Evolutionary conservation across 2,888 invertebrate genomes (phyloP).

Genomic region (Artemia sinica): DNA sequence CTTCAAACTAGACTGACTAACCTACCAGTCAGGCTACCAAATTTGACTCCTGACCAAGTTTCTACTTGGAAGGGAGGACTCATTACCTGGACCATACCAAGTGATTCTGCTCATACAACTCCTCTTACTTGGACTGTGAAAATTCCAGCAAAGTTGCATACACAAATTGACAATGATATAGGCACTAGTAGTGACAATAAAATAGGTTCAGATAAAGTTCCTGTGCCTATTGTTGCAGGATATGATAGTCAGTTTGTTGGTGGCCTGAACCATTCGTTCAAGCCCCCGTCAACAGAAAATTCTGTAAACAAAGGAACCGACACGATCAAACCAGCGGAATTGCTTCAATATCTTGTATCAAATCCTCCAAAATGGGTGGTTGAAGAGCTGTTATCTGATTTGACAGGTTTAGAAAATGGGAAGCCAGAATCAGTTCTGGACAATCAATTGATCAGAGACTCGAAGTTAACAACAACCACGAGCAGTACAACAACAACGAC

Average conservation of each 20-base stretch:
- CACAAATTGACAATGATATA: neutral
- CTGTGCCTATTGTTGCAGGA: neutral
- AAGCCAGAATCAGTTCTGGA: neutral
- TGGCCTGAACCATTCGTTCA: neutral
- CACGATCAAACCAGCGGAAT: neutral
- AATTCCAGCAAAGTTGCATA: neutral
- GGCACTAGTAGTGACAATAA: neutral
- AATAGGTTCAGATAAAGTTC: neutral
- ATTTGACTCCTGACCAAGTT: neutral
- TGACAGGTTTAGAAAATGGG: neutral
- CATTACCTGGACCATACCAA: neutral
- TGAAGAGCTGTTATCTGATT: conserved; percentile 20
- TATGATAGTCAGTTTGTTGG: neutral
- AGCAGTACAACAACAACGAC: conserved; percentile 14
- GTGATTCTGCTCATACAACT: neutral
- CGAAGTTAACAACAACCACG: neutral
- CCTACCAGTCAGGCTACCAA: neutral
- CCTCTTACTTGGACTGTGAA: conserved; percentile 8
- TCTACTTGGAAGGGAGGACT: neutral
- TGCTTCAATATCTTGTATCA: conserved; percentile 20
- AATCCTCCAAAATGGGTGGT: conserved; percentile 22
- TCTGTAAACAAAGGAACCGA: neutral
- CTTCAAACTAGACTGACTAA: neutral
- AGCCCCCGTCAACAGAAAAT: neutral
- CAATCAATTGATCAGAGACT: conserved; percentile 9